A percentile compares a stretch with the other conserved stretches of the same genome.
These are phyloP conservation scores for Scomber scombrus DNA, from an alignment of 2,113 vertebrate genomes.

Conservation along the genomic window DNA sequence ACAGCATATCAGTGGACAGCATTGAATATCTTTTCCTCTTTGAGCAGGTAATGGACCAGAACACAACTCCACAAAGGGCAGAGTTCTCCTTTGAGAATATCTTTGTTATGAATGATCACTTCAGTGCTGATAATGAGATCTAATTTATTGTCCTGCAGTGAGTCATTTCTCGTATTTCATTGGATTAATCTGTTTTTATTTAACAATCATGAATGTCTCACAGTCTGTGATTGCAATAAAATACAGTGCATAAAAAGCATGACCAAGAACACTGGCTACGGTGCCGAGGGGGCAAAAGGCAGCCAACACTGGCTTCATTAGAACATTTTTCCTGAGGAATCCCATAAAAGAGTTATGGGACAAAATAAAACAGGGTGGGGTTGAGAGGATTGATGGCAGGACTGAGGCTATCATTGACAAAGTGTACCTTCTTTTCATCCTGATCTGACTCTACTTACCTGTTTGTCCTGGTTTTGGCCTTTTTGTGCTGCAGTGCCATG, in stretches of 20 bases:
- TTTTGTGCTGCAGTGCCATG: slow-evolving; percentile 86
- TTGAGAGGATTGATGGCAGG: slow-evolving; percentile 53
- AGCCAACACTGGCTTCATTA: slow-evolving; percentile 68
- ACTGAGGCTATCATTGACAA: slow-evolving; percentile 51
- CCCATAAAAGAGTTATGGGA: slow-evolving; percentile 70
- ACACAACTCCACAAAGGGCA: slow-evolving; percentile 5
- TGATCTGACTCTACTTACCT: slow-evolving; percentile 5
- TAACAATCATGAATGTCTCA: slow-evolving; percentile 60
- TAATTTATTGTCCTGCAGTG: slow-evolving; percentile 47
- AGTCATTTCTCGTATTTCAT: slow-evolving; percentile 57
- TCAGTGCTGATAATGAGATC: slow-evolving; percentile 28
- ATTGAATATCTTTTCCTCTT: slow-evolving; percentile 94
- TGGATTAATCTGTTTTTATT: slow-evolving; percentile 47
- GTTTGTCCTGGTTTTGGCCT: slow-evolving; percentile 7
- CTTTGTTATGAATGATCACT: slow-evolving; percentile 1
- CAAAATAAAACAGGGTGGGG: slow-evolving; percentile 72
- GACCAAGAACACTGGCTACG: slow-evolving; percentile 72
- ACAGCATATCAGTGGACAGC: slow-evolving; percentile 90
- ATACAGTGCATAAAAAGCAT: slow-evolving; percentile 50
- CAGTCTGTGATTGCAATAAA: slow-evolving; percentile 63
- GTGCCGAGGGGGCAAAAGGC: slow-evolving; percentile 50
- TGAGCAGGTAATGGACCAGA: slow-evolving; percentile 88
- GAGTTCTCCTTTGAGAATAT: slow-evolving; percentile 6
- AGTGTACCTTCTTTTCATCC: not conserved
- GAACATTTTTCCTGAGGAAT: slow-evolving; percentile 68